phyloP scores from a whole-genome alignment of 2,888 invertebrate species.

The Eupithecia subumbrata region DNA sequence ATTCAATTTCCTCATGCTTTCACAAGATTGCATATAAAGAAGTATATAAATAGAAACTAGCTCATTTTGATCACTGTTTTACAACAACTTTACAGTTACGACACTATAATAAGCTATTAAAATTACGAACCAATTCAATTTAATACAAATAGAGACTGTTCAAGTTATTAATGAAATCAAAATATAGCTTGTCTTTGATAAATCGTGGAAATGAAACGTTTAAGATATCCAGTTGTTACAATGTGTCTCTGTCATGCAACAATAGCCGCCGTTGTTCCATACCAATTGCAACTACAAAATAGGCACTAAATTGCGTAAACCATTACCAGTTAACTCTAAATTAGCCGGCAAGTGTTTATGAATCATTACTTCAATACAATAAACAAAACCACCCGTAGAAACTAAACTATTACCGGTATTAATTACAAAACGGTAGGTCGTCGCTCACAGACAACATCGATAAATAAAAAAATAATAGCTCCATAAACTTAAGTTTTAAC shows the following conservation, averaged over 20 bases:
- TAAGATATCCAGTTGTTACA: slow-evolving; percentile 72
- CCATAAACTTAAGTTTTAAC: slow-evolving; percentile 54
- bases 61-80: slow-evolving; percentile 11
- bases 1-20: slow-evolving; percentile 4
- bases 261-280: slow-evolving; percentile 74
- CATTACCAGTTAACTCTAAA: slow-evolving; percentile 70
- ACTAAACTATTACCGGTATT: slow-evolving; percentile 41
- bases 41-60: slow-evolving; percentile 17
- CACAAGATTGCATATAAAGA: slow-evolving; percentile 7
- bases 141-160: slow-evolving; percentile 39
- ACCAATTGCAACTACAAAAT: slow-evolving; percentile 77
- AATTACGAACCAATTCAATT: slow-evolving; percentile 32
- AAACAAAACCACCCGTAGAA: slow-evolving; percentile 50
- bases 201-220: slow-evolving; percentile 75
- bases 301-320: slow-evolving; percentile 78
- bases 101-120: slow-evolving; percentile 19
- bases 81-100: slow-evolving; percentile 6
- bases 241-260: slow-evolving; percentile 79
- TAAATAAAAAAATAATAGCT: slow-evolving; percentile 52
- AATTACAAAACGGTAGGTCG: slow-evolving; percentile 44
- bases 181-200: slow-evolving; percentile 67
- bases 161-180: slow-evolving; percentile 61
- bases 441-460: slow-evolving; percentile 37
- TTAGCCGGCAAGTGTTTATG: slow-evolving; percentile 74
- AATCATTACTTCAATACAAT: slow-evolving; percentile 70